A percentile compares a stretch with the other conserved stretches of the same genome.
phyloP scores from a whole-genome alignment of 2,113 vertebrate genomes.

The Grallaria varia region DNA sequence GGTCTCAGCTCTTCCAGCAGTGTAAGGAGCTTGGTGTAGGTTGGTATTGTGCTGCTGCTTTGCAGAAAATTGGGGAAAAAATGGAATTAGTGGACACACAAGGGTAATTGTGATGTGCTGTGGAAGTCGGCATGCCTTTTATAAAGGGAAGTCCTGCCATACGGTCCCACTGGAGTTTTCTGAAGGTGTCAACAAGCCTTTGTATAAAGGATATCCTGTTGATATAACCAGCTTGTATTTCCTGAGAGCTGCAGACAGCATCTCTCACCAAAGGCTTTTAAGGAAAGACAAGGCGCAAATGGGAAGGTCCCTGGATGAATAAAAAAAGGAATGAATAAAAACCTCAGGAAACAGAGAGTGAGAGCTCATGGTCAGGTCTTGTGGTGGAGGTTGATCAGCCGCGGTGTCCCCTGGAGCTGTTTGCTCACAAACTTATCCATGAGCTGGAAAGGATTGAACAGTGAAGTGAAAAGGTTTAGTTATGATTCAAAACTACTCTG shows the following conservation, averaged over 20 bases:
- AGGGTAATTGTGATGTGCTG: not conserved
- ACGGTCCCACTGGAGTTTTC: constrained; percentile 11
- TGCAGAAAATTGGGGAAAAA: not conserved
- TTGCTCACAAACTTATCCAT: not conserved
- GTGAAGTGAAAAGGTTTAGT: not conserved
- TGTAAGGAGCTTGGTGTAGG: not conserved
- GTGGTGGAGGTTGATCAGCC: not conserved
- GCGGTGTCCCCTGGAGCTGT: not conserved
- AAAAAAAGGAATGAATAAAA: not conserved
- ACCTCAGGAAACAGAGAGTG: not conserved
- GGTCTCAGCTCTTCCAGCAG: not conserved
- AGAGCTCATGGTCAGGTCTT: not conserved
- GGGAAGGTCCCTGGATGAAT: not conserved
- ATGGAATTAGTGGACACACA: not conserved
- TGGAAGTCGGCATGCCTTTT: not conserved
- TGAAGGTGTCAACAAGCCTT: constrained; percentile 59
- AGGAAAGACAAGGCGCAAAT: not conserved
- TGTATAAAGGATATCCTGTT: constrained; percentile 68
- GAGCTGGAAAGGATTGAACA: not conserved
- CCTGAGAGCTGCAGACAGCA: constrained; percentile 37
- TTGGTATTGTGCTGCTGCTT: not conserved
- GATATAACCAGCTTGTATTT: constrained; percentile 54
- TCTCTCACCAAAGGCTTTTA: constrained; percentile 48
- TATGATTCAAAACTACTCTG: not conserved
- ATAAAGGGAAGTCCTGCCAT: constrained; percentile 37